phyloP scores from a whole-genome alignment of 2,797 vertebrate species.

The Melanotaenia nigrans region DNA sequence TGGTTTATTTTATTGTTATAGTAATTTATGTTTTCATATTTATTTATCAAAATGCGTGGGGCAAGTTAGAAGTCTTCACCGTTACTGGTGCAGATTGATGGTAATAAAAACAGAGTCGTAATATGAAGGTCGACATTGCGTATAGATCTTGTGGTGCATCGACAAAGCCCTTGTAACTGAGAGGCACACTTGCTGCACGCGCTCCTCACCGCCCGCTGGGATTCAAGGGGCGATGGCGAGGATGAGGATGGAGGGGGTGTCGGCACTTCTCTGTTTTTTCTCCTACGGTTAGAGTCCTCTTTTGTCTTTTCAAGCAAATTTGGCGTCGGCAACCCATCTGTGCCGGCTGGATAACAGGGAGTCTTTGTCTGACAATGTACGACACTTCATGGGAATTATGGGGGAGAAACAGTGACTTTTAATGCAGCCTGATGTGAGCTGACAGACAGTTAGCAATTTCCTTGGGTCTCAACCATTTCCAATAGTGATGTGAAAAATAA shows the following conservation, averaged over 20 bases:
- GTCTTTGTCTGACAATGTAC: conserved; percentile 75
- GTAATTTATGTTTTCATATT: not conserved
- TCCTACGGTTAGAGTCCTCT: conserved; percentile 81
- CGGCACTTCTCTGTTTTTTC: conserved; percentile 54
- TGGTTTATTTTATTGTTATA: not conserved
- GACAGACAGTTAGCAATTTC: not conserved
- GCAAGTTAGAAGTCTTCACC: not conserved
- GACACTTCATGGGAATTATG: conserved; percentile 73
- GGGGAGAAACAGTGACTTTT: conserved; percentile 7
- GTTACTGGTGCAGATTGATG: not conserved
- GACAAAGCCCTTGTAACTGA: conserved; percentile 48
- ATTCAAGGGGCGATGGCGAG: conserved; percentile 13
- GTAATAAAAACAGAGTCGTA: not conserved
- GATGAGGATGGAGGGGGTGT: not conserved
- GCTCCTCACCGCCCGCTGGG: conserved; percentile 62
- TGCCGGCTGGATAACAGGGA: conserved; percentile 72
- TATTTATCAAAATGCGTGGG: not conserved
- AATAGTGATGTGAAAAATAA: not conserved
- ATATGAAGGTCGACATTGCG: not conserved
- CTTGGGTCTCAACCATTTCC: not conserved
- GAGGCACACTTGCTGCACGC: conserved; percentile 83
- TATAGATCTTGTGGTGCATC: not conserved
- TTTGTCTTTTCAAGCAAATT: conserved; percentile 82
- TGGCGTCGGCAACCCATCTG: conserved; percentile 86
- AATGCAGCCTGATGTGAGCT: not conserved